Evolutionary conservation across 1,140 invertebrate species (phyloP), one percentile per base, ranked within the genome.

Genomic region (Diabrotica undecimpunctata): DNA sequence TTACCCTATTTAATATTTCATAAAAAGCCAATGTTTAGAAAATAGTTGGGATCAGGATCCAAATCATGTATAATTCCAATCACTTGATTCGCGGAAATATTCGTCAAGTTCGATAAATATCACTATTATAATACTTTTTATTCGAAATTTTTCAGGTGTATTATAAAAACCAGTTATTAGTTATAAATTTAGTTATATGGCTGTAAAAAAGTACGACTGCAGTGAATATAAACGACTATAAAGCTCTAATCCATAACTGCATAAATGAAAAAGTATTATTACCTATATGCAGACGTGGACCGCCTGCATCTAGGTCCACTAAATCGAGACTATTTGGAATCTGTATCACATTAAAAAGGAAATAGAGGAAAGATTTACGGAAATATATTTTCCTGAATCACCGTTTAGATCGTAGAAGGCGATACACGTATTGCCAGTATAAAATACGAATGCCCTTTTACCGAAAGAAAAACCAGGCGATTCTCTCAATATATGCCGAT

Each of bases 401-500:
- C 41, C 59, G 46, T 61, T 61, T 61, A 61, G 12, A 51, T 61
- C 59, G 46, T 35, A 52, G 57, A 35, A 61, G n/a, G 25, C 59
- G 59, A 61, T 61, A 61, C 59, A 61, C 59, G 59, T 61, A 61
- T 61, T 52, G 59, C 13, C 25, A 14, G 25, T 61, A 61, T 61
- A 61, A 61, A 61, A 57, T 38, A 52, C 41, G 41, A 61, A 61
- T 61, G 41, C 59, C 59, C 50, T 61, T 60, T 60, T 61, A 52
- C 36, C 41, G 6, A 37, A 52, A 39, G 9, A 37, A 52, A 39
- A 52, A 39, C 39, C 41, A 11, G 25, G 41, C 41, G 59, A 25
- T 61, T 61, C 59, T 36, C 59, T 61, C 59, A 61, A 61, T 61
- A n/a, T 61, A 61, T 61, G 14, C 59, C 38, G 59, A 61, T 61